These are phyloP conservation scores for Drosophila nasuta DNA, from an alignment of 1,140 invertebrate species.

Conservation along the genomic window DNA sequence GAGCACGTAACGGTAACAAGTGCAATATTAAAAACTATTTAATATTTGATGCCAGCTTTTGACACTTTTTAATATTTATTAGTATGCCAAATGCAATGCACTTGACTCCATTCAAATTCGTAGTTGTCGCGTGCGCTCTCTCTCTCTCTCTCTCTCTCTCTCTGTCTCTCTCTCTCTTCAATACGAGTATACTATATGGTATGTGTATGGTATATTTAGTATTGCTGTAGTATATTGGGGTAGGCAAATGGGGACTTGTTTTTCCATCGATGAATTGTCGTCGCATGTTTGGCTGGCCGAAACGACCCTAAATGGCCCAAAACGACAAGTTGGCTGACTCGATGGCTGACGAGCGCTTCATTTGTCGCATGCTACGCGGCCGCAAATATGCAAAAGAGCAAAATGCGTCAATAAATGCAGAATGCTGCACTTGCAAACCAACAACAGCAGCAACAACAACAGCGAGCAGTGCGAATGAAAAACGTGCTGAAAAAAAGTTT, in stretches of 20 bases:
- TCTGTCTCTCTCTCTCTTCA: too few species aligned
- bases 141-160: too few species aligned
- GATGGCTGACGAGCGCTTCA: constrained; percentile 50
- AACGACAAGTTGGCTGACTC: constrained; percentile 9
- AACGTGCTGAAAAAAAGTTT: constrained; percentile 66
- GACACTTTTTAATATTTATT: constrained; percentile 47
- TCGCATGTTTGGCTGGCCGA: constrained; percentile 58
- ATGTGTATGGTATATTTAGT: too few species aligned
- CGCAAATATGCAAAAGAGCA: constrained; percentile 75
- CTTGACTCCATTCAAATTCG: constrained; percentile 46
- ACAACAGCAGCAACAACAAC: neutral
- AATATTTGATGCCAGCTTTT: constrained; percentile 34
- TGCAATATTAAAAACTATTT: constrained; percentile 38
- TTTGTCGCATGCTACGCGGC: constrained; percentile 73
- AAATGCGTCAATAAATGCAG: constrained; percentile 79
- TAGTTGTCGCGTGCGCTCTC: neutral
- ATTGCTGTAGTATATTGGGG: too few species aligned
- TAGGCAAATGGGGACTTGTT: constrained; percentile 40
- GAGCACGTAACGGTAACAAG: constrained; percentile 29
- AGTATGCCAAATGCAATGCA: constrained; percentile 54
- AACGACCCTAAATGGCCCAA: constrained; percentile 42
- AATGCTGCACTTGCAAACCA: constrained; percentile 63
- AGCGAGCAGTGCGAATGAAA: constrained; percentile 25
- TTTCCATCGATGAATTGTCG: constrained; percentile 65
- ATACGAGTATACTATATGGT: too few species aligned